Evolutionary conservation across 2,888 invertebrate genomes (phyloP), one percentile per base, ranked within the genome.

Genomic region (Anaspis maculata): DNA sequence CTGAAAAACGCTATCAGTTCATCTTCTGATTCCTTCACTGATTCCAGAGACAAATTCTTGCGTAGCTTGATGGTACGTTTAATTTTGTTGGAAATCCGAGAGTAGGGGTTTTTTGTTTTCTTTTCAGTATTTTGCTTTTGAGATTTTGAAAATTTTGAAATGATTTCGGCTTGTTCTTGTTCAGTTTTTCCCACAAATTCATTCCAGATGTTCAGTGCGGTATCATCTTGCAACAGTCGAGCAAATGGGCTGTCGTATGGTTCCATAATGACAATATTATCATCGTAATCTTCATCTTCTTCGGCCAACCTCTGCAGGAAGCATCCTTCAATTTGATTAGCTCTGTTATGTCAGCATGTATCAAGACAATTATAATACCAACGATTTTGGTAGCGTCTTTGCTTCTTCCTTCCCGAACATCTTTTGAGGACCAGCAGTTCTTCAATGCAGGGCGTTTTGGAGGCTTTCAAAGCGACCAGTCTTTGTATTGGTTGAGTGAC

Each of bases 121-220:
- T 29, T 16, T 5, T 7, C 25, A 12, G 13, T 19, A 12, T 13
- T 22, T 21, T 13, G n/a, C 11, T 30, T 37, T 41, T 34, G 21
- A 13, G 21, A 5, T 24, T 24, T 11, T 10, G 19, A 19, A 19
- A 19, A 19, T 19, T 5, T 19, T 9, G 5, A 6, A 9, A 19
- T 9, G 13, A 57, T 41, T 39, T 41, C 29, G 9, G 27, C 34
- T 35, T 59, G 59, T 36, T 60, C 57, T 19, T 58, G 52, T 42
- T 60, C 59, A 13, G 56, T 46, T 45, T 59, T 55, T 19, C 55
- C 53, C 27, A 56, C 51, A 34, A 60, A 59, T 11, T 41, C 40
- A 26, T 61, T 54, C 60, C 60, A 61, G 32, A 45, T 54, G 24
- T 51, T 38, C 34, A 59, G 45, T 13, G 58, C 56, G 35, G 41